Conservation (phyloP, 2,113 vertebrate species). For the Coptodon rendalli region DNA sequence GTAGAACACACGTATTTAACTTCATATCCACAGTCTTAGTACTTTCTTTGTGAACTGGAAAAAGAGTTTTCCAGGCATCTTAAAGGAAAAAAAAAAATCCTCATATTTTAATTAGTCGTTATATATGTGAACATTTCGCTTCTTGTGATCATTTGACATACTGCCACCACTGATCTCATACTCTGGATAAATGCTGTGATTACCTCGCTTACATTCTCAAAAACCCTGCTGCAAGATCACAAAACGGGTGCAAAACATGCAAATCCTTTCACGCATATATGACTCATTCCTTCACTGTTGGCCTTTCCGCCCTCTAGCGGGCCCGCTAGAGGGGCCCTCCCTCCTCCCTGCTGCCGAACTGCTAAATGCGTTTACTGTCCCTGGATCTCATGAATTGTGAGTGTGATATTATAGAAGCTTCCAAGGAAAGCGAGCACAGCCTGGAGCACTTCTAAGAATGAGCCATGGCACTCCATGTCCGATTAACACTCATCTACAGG, state of each 20-base stretch:
- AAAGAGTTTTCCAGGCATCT: neutral
- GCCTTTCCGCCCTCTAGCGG: slow-evolving; percentile 3
- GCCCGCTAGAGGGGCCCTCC: neutral
- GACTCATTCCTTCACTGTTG: neutral
- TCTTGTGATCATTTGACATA: neutral
- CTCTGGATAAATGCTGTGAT: neutral
- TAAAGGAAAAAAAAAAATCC: neutral
- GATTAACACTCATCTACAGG: neutral
- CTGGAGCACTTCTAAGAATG: neutral
- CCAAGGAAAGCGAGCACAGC: neutral
- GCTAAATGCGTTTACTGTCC: neutral
- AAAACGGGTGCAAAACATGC: neutral
- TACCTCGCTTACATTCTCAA: neutral
- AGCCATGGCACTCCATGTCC: neutral
- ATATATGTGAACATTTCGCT: neutral
- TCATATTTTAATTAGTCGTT: neutral
- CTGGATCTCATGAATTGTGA: neutral
- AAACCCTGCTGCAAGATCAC: neutral
- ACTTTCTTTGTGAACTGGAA: neutral
- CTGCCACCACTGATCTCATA: neutral
- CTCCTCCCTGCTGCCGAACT: neutral
- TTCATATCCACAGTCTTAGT: neutral
- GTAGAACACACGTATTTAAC: neutral
- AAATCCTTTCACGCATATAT: neutral
- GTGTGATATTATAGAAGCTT: neutral